These are phyloP conservation scores for Aphelenchoides bicaudatus DNA, from an alignment of 2,888 invertebrate genomes.

Conservation along the genomic window DNA sequence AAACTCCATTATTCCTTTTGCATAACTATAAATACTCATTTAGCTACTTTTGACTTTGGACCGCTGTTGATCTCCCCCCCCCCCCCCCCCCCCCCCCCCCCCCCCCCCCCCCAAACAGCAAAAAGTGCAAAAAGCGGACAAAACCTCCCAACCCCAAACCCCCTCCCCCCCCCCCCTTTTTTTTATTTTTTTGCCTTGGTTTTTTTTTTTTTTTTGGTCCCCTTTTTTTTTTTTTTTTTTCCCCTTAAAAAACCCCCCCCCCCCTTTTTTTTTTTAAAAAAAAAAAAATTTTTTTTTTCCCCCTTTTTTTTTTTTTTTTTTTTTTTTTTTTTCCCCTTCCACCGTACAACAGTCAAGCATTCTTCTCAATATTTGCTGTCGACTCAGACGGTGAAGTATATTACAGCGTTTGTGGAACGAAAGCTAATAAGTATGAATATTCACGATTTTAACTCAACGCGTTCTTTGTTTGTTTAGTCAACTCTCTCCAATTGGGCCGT, in stretches of 20 bases:
- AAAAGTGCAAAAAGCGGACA: too few relatives aligned
- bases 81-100: too few relatives aligned
- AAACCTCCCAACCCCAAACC: too few relatives aligned
- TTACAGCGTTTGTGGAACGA: neutral
- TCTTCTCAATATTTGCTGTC: constrained; percentile 23
- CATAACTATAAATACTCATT: too few relatives aligned
- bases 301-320: neutral
- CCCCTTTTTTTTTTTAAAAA: neutral
- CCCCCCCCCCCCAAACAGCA: too few relatives aligned
- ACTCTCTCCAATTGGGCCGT: constrained; percentile 19
- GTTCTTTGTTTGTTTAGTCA: neutral
- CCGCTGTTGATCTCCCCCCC: too few relatives aligned
- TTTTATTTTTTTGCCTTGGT: too few relatives aligned
- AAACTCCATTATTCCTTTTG: neutral
- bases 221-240: too few relatives aligned
- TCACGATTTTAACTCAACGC: neutral
- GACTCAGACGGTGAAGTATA: constrained; percentile 29
- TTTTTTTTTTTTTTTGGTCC: too few relatives aligned
- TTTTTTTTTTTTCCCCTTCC: neutral
- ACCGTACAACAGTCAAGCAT: neutral
- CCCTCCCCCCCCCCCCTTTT: too few relatives aligned
- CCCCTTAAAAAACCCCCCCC: too few relatives aligned
- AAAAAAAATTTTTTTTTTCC: neutral
- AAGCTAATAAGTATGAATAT: constrained; percentile 14
- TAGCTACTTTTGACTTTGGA: too few relatives aligned